Evolutionary conservation across 2,113 vertebrate species (phyloP).

Genomic region (Protobothrops flavoviridis): DNA sequence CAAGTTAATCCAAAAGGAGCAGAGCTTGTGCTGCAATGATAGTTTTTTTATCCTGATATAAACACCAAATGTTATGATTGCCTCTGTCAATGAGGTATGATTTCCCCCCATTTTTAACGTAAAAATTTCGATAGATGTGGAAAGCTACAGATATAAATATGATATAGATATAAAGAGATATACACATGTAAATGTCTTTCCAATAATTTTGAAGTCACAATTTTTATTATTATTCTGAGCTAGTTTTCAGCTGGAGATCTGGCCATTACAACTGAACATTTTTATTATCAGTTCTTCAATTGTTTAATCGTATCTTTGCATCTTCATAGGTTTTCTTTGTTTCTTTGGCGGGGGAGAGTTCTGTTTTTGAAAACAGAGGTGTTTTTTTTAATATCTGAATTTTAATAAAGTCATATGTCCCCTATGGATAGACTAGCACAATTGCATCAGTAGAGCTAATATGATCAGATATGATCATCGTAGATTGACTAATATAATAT

Average conservation of each 20-base stretch:
- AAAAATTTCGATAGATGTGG: not conserved
- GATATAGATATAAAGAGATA: not conserved
- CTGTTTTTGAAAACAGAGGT: not conserved
- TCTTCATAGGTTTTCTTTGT: not conserved
- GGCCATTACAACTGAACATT: not conserved
- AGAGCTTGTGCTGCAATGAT: not conserved
- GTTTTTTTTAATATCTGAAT: not conserved
- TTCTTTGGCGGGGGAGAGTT: not conserved
- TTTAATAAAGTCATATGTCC: slow-evolving; percentile 4
- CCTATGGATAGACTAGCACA: slow-evolving; percentile 15
- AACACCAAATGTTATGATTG: not conserved
- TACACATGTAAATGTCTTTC: not conserved
- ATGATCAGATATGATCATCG: not conserved
- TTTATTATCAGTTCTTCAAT: not conserved
- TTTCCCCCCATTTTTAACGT: accelerated
- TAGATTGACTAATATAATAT: not conserved
- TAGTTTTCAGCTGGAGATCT: slow-evolving; percentile 29
- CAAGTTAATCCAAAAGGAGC: not conserved
- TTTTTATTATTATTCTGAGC: not conserved
- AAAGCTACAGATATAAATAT: not conserved
- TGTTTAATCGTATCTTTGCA: not conserved
- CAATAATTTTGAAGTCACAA: not conserved
- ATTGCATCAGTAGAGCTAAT: not conserved
- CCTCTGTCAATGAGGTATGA: not conserved
- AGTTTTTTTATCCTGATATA: not conserved